A percentile compares a stretch with the other conserved stretches of the same genome.
These are phyloP conservation scores for Lithobates pipiens DNA, from an alignment of 2,797 vertebrate genomes.

Conservation along the genomic window DNA sequence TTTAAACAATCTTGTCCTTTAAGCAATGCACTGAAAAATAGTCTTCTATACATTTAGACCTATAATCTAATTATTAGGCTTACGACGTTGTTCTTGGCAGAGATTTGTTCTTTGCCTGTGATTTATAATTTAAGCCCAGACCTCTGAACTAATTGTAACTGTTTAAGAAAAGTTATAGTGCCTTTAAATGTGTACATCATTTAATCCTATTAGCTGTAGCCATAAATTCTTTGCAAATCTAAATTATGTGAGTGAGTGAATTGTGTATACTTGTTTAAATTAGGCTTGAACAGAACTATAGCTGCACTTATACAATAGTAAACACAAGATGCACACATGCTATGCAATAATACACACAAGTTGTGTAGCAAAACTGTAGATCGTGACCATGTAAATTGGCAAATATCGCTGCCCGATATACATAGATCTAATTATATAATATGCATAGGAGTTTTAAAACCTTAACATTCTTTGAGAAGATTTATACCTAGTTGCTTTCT, in stretches of 20 bases:
- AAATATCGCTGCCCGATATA: too few species aligned
- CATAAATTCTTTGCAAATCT: background rate
- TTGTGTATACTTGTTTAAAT: too few species aligned
- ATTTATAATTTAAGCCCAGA: background rate
- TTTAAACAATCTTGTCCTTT: background rate
- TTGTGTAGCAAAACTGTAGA: too few species aligned
- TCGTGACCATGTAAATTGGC: too few species aligned
- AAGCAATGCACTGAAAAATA: background rate
- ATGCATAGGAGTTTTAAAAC: too few species aligned
- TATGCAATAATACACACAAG: too few species aligned
- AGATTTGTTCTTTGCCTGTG: background rate
- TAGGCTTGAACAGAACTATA: too few species aligned
- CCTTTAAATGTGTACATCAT: background rate
- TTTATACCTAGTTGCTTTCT: too few species aligned
- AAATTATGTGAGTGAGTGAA: background rate
- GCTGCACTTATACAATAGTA: too few species aligned
- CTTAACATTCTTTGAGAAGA: too few species aligned
- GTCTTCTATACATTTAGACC: slow-evolving; percentile 8
- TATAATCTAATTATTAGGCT: background rate
- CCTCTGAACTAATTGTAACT: background rate
- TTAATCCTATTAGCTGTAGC: background rate
- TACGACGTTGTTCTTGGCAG: slow-evolving; percentile 26
- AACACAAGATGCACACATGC: too few species aligned
- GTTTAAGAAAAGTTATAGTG: background rate
- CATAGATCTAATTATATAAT: too few species aligned